Base-by-base conservation (phyloP, 2,113 vertebrate species). In the Brachirus orientalis region DNA sequence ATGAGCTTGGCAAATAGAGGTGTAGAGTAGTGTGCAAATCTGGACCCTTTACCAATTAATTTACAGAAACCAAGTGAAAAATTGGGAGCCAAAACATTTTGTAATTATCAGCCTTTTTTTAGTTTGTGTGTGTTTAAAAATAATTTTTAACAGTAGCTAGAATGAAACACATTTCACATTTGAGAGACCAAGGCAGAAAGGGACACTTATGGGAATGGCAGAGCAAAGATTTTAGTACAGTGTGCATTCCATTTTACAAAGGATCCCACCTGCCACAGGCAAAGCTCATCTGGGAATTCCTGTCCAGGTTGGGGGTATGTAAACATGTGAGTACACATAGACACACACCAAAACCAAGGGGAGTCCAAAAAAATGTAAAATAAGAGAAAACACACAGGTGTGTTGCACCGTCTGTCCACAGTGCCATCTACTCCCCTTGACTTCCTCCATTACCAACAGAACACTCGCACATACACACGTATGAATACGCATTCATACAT, bases 221-320 rank as follows among this genome's bases (percentile, higher is more conserved):
- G 18, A 54, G 38, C 22, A 63, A 58, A 37, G n/a, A 36, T 67
- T 83, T 77, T 81, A 58, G 63, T 75, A 54, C 10, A 18, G 51
- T 84, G 52, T 73, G 69, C 64, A 66, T 83, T 58, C 59, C 28
- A 69, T 83, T 84, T 86, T 75, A 53, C 70, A 59, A 88, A 82
- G 56, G 52, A 82, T 76, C 65, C 81, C 83, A 87, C 83, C 83
- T 87, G 85, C 82, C 55, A 80, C 63, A 75, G 64, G 45, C 79
- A 63, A 62, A 75, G 66, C 84, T 83, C 75, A 75, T 77, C 68
- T 68, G 83, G 81, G 87, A 86, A 84, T 89, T 86, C 75, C 80
- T 69, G 47, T 72, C 80, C 77, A 86, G 83, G 82, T 88, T 80
- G 81, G 77, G 75, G 63, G 80, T 51, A 68, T 75, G 54, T 72